Conservation (phyloP, 92 coral and sea anemone genomes). For the Pocillopora meandrina region DNA sequence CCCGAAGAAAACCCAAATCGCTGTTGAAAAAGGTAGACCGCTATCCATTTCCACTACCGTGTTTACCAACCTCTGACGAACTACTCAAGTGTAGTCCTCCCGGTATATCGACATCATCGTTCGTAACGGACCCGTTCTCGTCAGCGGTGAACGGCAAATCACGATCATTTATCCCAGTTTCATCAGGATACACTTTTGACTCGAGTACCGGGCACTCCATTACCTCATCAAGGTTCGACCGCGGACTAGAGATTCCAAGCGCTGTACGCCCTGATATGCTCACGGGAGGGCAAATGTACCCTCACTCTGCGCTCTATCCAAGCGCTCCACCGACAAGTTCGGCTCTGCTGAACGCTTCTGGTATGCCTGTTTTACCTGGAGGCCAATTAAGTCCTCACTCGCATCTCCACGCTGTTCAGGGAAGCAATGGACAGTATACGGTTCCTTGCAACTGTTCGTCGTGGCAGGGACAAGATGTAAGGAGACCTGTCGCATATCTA, state of each 20-base stretch:
- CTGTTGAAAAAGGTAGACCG: conserved; percentile 95
- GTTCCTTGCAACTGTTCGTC: conserved; percentile 96
- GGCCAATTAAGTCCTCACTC: conserved; percentile 82
- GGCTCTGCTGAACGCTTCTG: conserved; percentile 73
- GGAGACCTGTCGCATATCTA: conserved; percentile 96
- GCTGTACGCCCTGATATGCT: conserved; percentile 89
- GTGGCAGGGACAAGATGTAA: conserved; percentile 89
- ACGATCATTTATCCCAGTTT: conserved; percentile 86
- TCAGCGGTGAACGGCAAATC: conserved; percentile 68
- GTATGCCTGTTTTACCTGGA: conserved; percentile 76
- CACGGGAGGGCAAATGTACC: conserved; percentile 74
- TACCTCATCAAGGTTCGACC: conserved; percentile 79
- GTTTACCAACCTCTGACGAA: conserved; percentile 90
- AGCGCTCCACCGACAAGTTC: conserved; percentile 77
- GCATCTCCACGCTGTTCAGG: conserved; percentile 88
- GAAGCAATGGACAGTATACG: conserved; percentile 91
- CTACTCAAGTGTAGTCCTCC: conserved; percentile 78
- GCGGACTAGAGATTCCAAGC: conserved; percentile 86
- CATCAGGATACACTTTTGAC: conserved; percentile 73
- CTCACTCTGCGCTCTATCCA: conserved; percentile 76
- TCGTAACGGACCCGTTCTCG: conserved; percentile 76
- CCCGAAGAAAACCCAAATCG: conserved; percentile 98
- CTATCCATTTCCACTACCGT: conserved; percentile 94
- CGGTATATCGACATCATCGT: conserved; percentile 74
- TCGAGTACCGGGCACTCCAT: conserved; percentile 68